A percentile compares a stretch with the other conserved stretches of the same genome.
phyloP scores from a whole-genome alignment of 2,113 vertebrate species.

The Theropithecus gelada region DNA sequence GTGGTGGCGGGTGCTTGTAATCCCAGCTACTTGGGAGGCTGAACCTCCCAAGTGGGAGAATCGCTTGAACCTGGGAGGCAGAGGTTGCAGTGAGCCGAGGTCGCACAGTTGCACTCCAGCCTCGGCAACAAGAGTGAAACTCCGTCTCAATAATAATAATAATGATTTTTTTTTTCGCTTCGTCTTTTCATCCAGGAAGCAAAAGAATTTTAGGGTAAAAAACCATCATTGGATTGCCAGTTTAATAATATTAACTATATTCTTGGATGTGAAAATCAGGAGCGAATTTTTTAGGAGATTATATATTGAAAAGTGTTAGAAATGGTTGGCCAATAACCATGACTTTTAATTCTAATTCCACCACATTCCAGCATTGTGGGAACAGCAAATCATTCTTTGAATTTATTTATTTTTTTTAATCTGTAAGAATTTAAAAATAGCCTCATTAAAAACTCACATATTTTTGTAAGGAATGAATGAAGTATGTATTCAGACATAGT shows the following conservation, averaged over 20 bases:
- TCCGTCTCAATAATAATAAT: no score
- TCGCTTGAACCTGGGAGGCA: no score
- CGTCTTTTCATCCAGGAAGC: background rate
- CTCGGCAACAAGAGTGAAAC: no score
- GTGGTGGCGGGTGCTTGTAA: no score
- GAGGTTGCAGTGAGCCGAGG: no score
- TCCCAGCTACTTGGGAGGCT: no score
- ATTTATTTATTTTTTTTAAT: background rate
- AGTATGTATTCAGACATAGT: background rate
- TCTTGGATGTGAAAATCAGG: background rate
- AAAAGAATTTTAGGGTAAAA: background rate
- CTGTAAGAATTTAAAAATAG: background rate
- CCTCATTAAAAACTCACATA: background rate
- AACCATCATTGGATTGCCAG: background rate
- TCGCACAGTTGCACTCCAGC: no score
- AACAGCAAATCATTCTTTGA: background rate
- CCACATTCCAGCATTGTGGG: background rate
- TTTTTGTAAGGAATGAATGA: background rate
- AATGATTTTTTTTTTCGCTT: background rate
- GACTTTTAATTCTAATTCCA: background rate
- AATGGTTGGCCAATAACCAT: background rate
- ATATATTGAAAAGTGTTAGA: background rate
- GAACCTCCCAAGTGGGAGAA: no score
- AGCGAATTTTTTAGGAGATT: background rate
- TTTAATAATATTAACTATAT: background rate